These are phyloP conservation scores for Masnerella sp. DNA, from an alignment of 2,888 invertebrate genomes.

Conservation along the genomic window DNA sequence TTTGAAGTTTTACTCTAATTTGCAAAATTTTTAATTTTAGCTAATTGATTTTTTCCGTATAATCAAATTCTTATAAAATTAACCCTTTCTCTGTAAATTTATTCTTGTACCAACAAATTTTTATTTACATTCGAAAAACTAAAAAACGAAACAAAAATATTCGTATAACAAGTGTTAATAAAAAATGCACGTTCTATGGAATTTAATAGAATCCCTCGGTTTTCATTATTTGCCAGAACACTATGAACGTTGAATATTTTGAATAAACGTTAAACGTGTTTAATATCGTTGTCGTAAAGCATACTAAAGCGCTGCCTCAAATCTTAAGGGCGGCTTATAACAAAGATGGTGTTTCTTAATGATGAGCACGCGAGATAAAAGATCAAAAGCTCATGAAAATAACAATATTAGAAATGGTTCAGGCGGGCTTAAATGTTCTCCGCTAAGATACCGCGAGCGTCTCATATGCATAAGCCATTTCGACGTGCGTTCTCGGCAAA, in stretches of 20 bases:
- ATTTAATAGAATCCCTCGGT: no score
- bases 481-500: conserved; percentile 55
- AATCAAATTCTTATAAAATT: no score
- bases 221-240: conserved; percentile 5
- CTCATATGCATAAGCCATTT: conserved; percentile 65
- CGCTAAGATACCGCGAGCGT: conserved; percentile 58
- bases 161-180: no score
- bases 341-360: conserved; percentile 41
- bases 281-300: conserved; percentile 25
- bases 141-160: no score
- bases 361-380: conserved; percentile 41
- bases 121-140: no score
- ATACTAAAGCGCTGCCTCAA: not conserved
- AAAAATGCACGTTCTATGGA: not conserved
- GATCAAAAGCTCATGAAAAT: conserved; percentile 52
- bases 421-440: conserved; percentile 37
- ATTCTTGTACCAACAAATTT: no score
- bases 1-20: no score
- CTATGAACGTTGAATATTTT: conserved; percentile 5
- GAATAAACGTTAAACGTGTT: conserved; percentile 19
- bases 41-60: no score
- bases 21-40: no score
- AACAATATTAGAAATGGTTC: conserved; percentile 47
- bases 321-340: conserved; percentile 23
- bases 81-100: no score